phyloP scores from a whole-genome alignment of 2,797 vertebrate genomes.

The Jordanella pulchra region DNA sequence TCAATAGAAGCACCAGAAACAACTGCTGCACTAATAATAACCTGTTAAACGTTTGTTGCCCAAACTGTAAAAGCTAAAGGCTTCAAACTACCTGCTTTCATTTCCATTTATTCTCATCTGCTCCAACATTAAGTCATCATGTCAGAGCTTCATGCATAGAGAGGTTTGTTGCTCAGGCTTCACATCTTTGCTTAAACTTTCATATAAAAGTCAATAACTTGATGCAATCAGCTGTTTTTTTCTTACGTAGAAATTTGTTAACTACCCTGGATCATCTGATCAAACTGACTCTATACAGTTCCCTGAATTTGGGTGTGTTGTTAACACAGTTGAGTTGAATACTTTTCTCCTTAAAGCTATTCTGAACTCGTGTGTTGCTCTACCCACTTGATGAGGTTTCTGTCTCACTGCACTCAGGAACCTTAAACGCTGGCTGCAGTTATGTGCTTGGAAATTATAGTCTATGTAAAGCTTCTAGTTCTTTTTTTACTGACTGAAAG shows the following conservation, averaged over 20 bases:
- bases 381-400: too few relatives aligned
- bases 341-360: background rate
- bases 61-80: background rate
- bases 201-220: too few relatives aligned
- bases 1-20: background rate
- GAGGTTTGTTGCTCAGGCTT: background rate
- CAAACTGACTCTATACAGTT: too few relatives aligned
- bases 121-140: background rate
- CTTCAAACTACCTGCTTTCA: background rate
- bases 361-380: background rate
- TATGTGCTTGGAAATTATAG: slow-evolving; percentile 67
- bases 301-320: too few relatives aligned
- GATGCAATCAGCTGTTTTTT: too few relatives aligned
- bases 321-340: too few relatives aligned
- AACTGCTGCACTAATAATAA: slow-evolving; percentile 1
- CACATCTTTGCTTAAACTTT: too few relatives aligned
- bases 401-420: slow-evolving; percentile 9
- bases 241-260: too few relatives aligned
- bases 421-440: slow-evolving; percentile 49
- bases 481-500: slow-evolving; percentile 42
- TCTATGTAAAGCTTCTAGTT: slow-evolving; percentile 43
- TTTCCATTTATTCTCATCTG: background rate
- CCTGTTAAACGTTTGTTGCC: background rate
- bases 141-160: background rate
- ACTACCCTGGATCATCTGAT: too few relatives aligned